Conservation (phyloP, 2,888 invertebrate species). For the Pollenia angustigena region DNA sequence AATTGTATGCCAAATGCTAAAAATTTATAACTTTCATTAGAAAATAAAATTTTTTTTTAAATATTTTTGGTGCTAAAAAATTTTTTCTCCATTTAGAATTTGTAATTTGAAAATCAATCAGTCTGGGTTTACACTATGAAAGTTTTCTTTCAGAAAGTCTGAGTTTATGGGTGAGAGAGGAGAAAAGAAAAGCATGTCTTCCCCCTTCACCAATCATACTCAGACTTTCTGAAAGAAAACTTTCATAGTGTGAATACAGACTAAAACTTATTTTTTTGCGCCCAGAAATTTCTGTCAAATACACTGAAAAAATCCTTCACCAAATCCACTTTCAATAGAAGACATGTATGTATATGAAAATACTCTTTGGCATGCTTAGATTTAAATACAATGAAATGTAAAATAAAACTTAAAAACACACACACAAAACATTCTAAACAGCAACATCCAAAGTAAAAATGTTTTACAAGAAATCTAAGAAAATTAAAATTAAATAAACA, state of each 20-base stretch:
- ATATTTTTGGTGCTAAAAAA: too few relatives aligned
- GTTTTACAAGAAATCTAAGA: conserved; percentile 17
- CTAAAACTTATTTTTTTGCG: too few relatives aligned
- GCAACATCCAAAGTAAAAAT: conserved; percentile 68
- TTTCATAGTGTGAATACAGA: too few relatives aligned
- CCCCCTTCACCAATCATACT: too few relatives aligned
- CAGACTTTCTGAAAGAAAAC: too few relatives aligned
- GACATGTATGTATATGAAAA: conserved; percentile 15
- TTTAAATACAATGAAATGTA: conserved; percentile 25
- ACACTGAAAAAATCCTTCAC: conserved; percentile 33
- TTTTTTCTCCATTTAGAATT: too few relatives aligned
- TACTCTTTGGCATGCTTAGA: conserved; percentile 53
- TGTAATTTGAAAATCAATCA: too few relatives aligned
- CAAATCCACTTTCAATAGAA: neutral
- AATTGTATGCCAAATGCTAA: neutral
- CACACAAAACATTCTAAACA: conserved; percentile 40
- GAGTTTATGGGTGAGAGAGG: too few relatives aligned
- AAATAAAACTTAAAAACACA: conserved; percentile 19
- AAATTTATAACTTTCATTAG: neutral
- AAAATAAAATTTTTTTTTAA: neutral
- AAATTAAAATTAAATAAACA: neutral
- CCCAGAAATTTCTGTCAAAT: neutral
- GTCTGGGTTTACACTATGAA: too few relatives aligned
- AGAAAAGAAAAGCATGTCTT: too few relatives aligned
- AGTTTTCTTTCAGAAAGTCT: too few relatives aligned